Percentiles rank a stretch among this genome's conserved stretches.
phyloP scores from a whole-genome alignment of 2,797 vertebrate species.

The Chlorospingus flavigularis region DNA sequence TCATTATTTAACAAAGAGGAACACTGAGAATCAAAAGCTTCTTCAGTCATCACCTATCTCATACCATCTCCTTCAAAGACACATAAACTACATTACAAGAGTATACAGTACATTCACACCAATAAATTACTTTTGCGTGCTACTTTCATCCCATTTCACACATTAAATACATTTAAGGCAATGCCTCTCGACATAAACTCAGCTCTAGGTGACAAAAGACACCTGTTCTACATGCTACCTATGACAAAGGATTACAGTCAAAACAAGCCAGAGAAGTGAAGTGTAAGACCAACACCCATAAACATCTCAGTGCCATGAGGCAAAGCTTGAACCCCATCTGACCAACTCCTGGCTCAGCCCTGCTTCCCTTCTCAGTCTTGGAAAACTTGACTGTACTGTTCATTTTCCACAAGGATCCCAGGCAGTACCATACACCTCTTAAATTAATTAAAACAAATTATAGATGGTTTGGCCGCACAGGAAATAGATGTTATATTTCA shows the following conservation, averaged over 20 bases:
- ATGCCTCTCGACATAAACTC: not conserved
- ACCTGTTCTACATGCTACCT: not conserved
- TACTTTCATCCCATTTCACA: not conserved
- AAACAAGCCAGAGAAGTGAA: not conserved
- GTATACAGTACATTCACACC: not conserved
- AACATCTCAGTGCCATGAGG: rapidly evolving
- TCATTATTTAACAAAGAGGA: not conserved
- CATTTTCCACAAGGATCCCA: not conserved
- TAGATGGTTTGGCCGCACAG: not conserved
- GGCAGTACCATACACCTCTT: not conserved
- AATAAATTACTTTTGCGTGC: not conserved
- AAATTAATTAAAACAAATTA: not conserved
- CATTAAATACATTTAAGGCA: not conserved
- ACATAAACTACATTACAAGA: not conserved
- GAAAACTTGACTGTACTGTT: not conserved
- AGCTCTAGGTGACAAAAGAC: not conserved
- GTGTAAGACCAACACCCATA: not conserved
- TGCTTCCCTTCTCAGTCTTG: not conserved
- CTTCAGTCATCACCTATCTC: not conserved
- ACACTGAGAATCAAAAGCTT: not conserved
- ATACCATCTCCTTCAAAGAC: not conserved
- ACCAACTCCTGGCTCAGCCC: not conserved
- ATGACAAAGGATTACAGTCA: not conserved
- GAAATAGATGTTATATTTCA: not conserved
- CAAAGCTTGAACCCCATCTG: not conserved